Evolutionary conservation across 2,113 vertebrate species (phyloP).

Genomic region (Phalacrocorax pelagicus): DNA sequence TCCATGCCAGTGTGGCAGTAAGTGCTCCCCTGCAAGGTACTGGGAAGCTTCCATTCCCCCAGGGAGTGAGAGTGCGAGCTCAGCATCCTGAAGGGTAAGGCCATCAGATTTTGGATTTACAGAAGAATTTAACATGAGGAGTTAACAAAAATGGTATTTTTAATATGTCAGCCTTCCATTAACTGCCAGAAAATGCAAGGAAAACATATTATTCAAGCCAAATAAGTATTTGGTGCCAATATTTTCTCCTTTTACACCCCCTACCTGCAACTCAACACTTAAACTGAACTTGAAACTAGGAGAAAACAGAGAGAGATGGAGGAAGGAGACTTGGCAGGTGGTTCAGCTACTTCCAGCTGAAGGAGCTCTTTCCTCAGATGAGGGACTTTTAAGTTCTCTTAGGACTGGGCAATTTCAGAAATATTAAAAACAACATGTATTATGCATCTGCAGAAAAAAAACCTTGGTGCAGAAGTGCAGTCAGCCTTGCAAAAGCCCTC

Average conservation of each 20-base stretch:
- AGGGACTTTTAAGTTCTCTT: neutral
- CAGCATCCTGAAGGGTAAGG: neutral
- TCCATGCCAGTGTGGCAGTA: neutral
- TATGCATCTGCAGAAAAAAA: neutral
- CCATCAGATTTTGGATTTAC: neutral
- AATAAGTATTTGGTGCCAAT: neutral
- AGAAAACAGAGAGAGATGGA: neutral
- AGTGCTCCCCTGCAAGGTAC: neutral
- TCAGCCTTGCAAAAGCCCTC: neutral
- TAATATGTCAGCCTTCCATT: neutral
- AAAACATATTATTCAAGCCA: neutral
- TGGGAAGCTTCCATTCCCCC: neutral
- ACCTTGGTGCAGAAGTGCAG: neutral
- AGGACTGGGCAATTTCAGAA: neutral
- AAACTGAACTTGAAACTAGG: neutral
- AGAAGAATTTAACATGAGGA: neutral
- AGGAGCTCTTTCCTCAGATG: neutral
- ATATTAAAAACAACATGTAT: neutral
- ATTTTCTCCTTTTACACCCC: neutral
- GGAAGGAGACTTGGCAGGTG: neutral
- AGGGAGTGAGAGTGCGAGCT: neutral
- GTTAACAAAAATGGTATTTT: neutral
- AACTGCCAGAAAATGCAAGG: neutral
- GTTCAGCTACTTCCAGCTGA: neutral
- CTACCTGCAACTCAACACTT: neutral